Conservation (phyloP, 2,888 invertebrate genomes). For the Limenitis camilla region DNA sequence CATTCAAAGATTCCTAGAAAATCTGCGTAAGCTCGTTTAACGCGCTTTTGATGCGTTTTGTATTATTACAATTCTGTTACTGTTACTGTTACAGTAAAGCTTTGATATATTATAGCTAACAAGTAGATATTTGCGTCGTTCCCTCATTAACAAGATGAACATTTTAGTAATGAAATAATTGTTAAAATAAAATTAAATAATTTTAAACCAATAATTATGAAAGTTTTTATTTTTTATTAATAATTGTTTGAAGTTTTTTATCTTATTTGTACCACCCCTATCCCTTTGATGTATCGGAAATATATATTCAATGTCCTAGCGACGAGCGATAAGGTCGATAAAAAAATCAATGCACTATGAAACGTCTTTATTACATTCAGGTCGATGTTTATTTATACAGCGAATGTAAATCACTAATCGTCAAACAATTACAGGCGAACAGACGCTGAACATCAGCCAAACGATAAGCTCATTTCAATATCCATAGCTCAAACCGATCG, state of each 20-base stretch:
- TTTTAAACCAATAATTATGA: no score
- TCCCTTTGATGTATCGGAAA: slow-evolving; percentile 5
- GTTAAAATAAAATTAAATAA: no score
- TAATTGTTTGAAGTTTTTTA: no score
- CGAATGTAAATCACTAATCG: slow-evolving; percentile 44
- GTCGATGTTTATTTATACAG: slow-evolving; percentile 37
- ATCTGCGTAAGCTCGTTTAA: not conserved
- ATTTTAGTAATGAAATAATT: no score
- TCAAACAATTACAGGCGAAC: slow-evolving; percentile 42
- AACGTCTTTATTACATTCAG: slow-evolving; percentile 11
- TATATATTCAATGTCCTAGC: slow-evolving; percentile 2
- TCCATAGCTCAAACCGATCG: slow-evolving; percentile 27
- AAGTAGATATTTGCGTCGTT: no score
- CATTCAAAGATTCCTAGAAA: no score
- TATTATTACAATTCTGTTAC: slow-evolving; percentile 2
- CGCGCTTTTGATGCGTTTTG: not conserved
- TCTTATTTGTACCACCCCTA: no score
- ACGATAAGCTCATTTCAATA: slow-evolving; percentile 40
- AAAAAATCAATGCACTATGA: slow-evolving; percentile 7
- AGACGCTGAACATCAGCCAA: slow-evolving; percentile 45
- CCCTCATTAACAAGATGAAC: no score
- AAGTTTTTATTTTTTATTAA: no score
- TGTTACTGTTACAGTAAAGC: slow-evolving; percentile 5
- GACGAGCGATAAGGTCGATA: slow-evolving; percentile 10
- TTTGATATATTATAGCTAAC: no score